These are phyloP conservation scores for Sphaerodactylus townsendi DNA, from an alignment of 2,113 vertebrate genomes.

Conservation along the genomic window DNA sequence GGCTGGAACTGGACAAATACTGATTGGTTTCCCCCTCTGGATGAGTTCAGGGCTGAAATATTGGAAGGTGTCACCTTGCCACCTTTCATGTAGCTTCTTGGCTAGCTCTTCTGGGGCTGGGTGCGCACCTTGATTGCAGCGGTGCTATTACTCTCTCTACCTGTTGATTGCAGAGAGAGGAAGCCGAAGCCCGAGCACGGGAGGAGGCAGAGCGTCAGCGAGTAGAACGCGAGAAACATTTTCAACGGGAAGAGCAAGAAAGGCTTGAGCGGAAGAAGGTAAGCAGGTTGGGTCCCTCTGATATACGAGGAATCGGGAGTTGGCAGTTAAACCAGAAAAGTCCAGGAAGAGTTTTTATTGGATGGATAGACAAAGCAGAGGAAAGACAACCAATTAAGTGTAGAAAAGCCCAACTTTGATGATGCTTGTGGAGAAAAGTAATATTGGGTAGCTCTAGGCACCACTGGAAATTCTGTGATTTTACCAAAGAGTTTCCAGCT, in stretches of 20 bases:
- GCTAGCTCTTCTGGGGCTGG: neutral
- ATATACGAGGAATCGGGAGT: rapidly evolving
- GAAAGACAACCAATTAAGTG: neutral
- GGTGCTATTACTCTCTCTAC: neutral
- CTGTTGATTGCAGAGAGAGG: slow-evolving; percentile 81
- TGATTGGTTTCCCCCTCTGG: neutral
- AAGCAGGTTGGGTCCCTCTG: neutral
- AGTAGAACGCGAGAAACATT: slow-evolving; percentile 94
- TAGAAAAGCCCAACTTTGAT: too few species aligned
- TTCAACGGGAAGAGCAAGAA: slow-evolving; percentile 96
- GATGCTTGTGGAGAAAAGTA: too few species aligned
- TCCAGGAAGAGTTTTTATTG: neutral
- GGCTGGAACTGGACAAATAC: neutral
- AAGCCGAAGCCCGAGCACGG: slow-evolving; percentile 83
- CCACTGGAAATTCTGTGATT: too few species aligned
- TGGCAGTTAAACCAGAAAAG: neutral
- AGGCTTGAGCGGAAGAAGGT: slow-evolving; percentile 96
- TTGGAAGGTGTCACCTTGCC: neutral
- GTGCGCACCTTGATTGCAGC: slow-evolving; percentile 17
- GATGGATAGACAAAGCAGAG: too few species aligned
- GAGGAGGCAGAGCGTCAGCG: slow-evolving; percentile 91
- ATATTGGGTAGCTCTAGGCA: too few species aligned
- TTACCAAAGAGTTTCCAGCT: too few species aligned
- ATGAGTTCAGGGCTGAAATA: neutral
- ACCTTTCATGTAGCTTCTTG: neutral